phyloP scores from a whole-genome alignment of 1,140 invertebrate species.

The Araneus ventricosus region DNA sequence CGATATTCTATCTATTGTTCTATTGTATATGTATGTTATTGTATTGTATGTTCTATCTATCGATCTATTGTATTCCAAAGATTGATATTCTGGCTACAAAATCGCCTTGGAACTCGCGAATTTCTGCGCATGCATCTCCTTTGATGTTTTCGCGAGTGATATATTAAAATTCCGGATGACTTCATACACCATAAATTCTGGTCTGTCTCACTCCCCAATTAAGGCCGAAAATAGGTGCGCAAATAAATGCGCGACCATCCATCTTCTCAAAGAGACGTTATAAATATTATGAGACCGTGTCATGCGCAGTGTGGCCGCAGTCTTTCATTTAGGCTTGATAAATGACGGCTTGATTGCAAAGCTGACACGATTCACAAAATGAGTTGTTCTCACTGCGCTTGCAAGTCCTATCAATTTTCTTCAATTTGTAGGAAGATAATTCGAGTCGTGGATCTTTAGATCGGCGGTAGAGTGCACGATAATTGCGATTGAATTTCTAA shows the following conservation, averaged over 20 bases:
- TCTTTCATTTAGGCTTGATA: constrained; percentile 39
- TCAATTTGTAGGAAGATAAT: background rate
- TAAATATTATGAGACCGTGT: constrained; percentile 19
- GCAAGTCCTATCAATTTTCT: constrained; percentile 12
- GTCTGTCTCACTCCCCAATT: background rate
- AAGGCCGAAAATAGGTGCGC: constrained; percentile 25
- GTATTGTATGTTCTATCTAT: too few relatives aligned
- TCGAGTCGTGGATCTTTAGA: background rate
- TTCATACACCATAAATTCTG: constrained; percentile 34
- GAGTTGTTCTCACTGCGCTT: constrained; percentile 52
- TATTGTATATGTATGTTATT: too few relatives aligned
- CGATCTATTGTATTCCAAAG: too few relatives aligned
- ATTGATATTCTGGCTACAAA: too few relatives aligned
- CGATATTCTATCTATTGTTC: too few relatives aligned
- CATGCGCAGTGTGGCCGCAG: background rate
- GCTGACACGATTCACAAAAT: constrained; percentile 47
- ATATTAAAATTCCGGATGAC: constrained; percentile 45
- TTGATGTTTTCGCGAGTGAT: background rate
- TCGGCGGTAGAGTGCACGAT: background rate
- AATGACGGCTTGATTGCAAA: constrained; percentile 49
- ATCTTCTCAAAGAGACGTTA: constrained; percentile 37
- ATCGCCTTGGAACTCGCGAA: background rate
- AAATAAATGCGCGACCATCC: constrained; percentile 31
- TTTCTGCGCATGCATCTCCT: background rate
- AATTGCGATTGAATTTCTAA: constrained; percentile 2